Conservation (phyloP, 2,888 invertebrate species). For the Cremastobaeus sp. region DNA sequence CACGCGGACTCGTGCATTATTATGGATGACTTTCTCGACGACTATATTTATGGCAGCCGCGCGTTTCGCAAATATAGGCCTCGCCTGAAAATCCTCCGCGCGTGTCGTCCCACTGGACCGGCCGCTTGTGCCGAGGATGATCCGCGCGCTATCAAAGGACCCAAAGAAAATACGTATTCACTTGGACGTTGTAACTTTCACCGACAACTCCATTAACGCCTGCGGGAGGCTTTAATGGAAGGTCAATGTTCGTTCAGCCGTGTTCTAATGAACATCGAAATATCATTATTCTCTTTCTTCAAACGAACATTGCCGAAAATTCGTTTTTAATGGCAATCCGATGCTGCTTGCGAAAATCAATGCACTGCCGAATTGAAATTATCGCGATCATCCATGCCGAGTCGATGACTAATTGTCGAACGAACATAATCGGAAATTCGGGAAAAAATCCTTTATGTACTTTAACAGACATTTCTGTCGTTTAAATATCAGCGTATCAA, state of each 20-base stretch:
- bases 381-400: too few relatives aligned
- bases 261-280: slow-evolving; percentile 27
- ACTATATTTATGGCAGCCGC: slow-evolving; percentile 40
- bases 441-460: too few relatives aligned
- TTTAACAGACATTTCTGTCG: too few relatives aligned
- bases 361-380: too few relatives aligned
- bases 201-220: slow-evolving; percentile 14
- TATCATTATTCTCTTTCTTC: slow-evolving; percentile 17
- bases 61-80: slow-evolving; percentile 10
- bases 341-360: too few relatives aligned
- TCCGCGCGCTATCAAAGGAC: slow-evolving; percentile 2
- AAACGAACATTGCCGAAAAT: slow-evolving; percentile 8
- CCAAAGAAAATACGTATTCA: slow-evolving; percentile 23
- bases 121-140: neutral
- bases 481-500: too few relatives aligned
- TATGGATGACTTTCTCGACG: slow-evolving; percentile 33
- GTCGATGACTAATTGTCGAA: too few relatives aligned
- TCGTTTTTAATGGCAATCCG: neutral
- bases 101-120: neutral
- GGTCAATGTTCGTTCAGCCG: slow-evolving; percentile 34
- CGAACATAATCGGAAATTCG: too few relatives aligned
- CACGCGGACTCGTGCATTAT: slow-evolving; percentile 36
- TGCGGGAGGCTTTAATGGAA: slow-evolving; percentile 21
- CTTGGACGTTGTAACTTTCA: slow-evolving; percentile 6
- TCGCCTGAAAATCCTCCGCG: neutral